Conservation (phyloP, 1,140 invertebrate species). For the Zaprionus tsacasi region DNA sequence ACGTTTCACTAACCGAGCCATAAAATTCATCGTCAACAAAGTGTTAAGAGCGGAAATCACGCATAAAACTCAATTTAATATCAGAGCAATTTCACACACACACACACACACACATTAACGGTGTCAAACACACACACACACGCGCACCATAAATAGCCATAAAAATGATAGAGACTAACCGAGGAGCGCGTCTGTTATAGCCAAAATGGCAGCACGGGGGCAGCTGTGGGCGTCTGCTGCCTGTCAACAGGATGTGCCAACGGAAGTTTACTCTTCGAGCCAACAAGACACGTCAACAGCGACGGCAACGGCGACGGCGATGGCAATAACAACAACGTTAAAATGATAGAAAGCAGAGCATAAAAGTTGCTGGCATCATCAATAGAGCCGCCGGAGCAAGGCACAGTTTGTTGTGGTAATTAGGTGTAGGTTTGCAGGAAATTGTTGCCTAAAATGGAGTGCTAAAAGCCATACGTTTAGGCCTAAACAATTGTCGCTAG, state of each 20-base stretch:
- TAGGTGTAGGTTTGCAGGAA: constrained; percentile 56
- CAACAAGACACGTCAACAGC: constrained; percentile 59
- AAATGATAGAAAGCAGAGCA: constrained; percentile 46
- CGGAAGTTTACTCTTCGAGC: constrained; percentile 69
- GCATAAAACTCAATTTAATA: constrained; percentile 78
- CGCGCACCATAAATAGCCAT: constrained; percentile 65
- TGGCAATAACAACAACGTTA: constrained; percentile 45
- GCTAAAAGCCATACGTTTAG: background rate
- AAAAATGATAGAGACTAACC: constrained; percentile 73
- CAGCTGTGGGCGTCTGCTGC: constrained; percentile 30
- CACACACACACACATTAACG: constrained; percentile 15
- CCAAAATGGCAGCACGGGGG: background rate
- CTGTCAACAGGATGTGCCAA: constrained; percentile 64
- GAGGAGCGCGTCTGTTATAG: background rate
- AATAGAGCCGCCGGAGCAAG: constrained; percentile 11
- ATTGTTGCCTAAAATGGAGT: constrained; percentile 57
- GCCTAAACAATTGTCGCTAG: background rate
- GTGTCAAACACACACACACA: constrained; percentile 13
- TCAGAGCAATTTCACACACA: constrained; percentile 39
- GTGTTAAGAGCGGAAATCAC: constrained; percentile 77
- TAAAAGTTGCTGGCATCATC: constrained; percentile 46
- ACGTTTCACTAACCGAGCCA: constrained; percentile 60
- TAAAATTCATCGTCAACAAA: constrained; percentile 73
- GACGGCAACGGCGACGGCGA: constrained; percentile 49
- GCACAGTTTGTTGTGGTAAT: constrained; percentile 37